These are phyloP conservation scores for Stegana nigrithorax DNA, from an alignment of 2,888 invertebrate genomes.

Conservation along the genomic window DNA sequence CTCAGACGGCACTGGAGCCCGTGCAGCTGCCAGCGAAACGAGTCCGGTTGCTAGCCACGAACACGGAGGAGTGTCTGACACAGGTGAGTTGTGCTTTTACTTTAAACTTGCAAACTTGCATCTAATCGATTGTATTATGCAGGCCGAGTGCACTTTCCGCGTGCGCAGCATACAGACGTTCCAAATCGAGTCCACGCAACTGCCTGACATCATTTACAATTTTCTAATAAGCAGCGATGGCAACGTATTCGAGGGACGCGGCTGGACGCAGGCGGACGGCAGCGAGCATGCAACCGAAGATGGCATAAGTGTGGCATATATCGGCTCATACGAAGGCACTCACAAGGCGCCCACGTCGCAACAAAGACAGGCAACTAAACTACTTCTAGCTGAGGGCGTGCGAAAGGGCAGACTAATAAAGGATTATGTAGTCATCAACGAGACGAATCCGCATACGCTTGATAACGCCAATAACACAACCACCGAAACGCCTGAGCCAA, in stretches of 20 bases:
- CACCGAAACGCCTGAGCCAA: too few species aligned
- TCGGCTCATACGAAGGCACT: slow-evolving; percentile 75
- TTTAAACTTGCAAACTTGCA: slow-evolving; percentile 53
- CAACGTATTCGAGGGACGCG: slow-evolving; percentile 77
- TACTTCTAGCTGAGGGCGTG: slow-evolving; percentile 74
- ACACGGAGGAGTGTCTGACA: slow-evolving; percentile 26
- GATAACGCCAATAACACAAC: background rate
- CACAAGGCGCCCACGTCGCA: slow-evolving; percentile 68
- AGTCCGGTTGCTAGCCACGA: slow-evolving; percentile 37
- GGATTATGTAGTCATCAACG: slow-evolving; percentile 72
- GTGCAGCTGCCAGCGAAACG: slow-evolving; percentile 31
- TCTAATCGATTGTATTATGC: too few species aligned
- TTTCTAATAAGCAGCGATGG: slow-evolving; percentile 84
- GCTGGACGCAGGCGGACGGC: slow-evolving; percentile 72
- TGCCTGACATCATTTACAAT: slow-evolving; percentile 80
- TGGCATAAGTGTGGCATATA: slow-evolving; percentile 73
- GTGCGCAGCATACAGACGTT: slow-evolving; percentile 74
- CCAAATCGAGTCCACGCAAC: slow-evolving; percentile 74
- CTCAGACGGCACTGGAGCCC: slow-evolving; percentile 20
- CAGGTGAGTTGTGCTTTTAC: background rate
- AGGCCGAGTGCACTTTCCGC: slow-evolving; percentile 73
- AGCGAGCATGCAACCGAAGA: slow-evolving; percentile 69
- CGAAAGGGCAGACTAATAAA: slow-evolving; percentile 71
- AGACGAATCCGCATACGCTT: background rate
- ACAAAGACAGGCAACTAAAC: slow-evolving; percentile 71